Base-by-base conservation (phyloP, 64 coral and sea anemone genomes). In the Stichodactyla mertensii region DNA sequence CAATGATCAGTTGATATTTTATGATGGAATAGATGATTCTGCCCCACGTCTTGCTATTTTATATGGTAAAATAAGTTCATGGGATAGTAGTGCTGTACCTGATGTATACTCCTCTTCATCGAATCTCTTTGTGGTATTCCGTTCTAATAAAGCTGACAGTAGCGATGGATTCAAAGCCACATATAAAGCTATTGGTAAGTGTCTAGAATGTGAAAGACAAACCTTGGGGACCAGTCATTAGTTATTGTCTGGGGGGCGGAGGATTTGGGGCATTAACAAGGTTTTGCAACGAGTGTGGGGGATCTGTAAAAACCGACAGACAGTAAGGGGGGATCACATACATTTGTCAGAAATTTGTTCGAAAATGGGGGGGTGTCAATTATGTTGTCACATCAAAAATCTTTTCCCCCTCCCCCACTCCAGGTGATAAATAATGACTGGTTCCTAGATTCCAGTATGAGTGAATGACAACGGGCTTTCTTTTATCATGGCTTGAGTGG, bases 1-100 rank as follows among this genome's bases (percentile, higher is more conserved):
- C 23, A 31, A 74, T 9, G 69, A 74, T 74, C 69, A 36, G 69
- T 23, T 74, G 26, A 74, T 74, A 74, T 74, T 74, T 74, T 74
- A 74, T 31, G 24, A 74, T 74, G 69, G 69, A 31, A 74, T 8
- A 31, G 24, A 12, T 36, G 69, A 74, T 2, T 27, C 22, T 74
- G 69, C 6, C 27, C 69, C 22, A 26, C 69, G 7, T 74, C 22
- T 74, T 74, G 69, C 22, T 14, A 74, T 23, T 74, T 31, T 74
- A 13, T 11, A 74, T 74, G 69, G 69, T 4, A 12, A 4, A 31
- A 67, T 20, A 20, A 31, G n/a, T 24, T 8, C 4, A 31, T 12
- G 69, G 6, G 22, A 71, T 8, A 74, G 16, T 12, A 13, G 12
- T 23, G 6, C 7, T 0, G 2, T 2, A 13, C 56, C 9, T 58